Base-by-base conservation (phyloP, 2,113 vertebrate genomes). In the Lycocorax pyrrhopterus region DNA sequence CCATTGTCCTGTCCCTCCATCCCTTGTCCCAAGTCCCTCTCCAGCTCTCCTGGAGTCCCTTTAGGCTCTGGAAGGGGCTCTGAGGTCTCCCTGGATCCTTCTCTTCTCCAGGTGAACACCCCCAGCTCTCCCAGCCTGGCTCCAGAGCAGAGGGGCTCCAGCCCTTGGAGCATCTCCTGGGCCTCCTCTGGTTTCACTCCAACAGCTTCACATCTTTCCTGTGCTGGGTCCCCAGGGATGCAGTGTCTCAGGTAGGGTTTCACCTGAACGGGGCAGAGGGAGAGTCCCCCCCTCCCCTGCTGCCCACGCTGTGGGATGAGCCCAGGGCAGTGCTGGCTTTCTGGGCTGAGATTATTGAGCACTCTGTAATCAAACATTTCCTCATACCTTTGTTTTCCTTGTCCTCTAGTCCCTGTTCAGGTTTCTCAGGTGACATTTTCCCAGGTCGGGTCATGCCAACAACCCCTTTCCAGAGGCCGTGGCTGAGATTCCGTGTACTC, bases 101-200 rank as follows among this genome's bases (percentile, higher is more conserved):
- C 14, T 20, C 46, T 43, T 66, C 35, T 64, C 67, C 59, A 33
- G 14, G 4, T 32, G 68, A 66, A 0, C 22, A 6, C 4, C 16
- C 51, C 27, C 76, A 44, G 33, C n/a, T 67, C 62, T 89, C 39
- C 23, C 78, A 60, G 29, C 25, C 69, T 60, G 77, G 19, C 60
- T 30, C 21, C 86, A 66, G 35, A 41, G 66, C 74, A 62, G 74
- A 62, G 74, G 20, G 19, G 30, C 35, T 72, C 0, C 52, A 67
- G 68, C 13, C 0, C 46, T 30, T 0, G 0, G 39, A 53, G 29
- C 39, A 68, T 6, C 53, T 75, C 78, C 0, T 0, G 10, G 53
- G 11, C 14, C 46, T 75, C 60, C 39, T 74, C 23, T 68, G 78
- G 62, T 4, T 15, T 52, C 13, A 3, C 8, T 75, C 60, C 62